phyloP scores from a whole-genome alignment of 2,888 invertebrate species.

The Heliothis peltigera region DNA sequence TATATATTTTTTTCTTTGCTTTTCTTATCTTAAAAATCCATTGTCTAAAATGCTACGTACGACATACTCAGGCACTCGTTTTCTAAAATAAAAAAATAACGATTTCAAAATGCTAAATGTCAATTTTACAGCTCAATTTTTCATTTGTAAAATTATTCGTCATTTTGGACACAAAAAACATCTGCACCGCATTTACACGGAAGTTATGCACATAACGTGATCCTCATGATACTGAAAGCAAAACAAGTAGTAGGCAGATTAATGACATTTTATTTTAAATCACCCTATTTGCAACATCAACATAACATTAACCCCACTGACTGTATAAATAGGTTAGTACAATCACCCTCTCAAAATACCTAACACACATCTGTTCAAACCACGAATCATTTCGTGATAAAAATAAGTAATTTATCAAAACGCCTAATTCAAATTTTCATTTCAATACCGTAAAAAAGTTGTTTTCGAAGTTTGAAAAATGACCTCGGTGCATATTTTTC shows the following conservation, averaged over 20 bases:
- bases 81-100: no score
- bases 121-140: background rate
- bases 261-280: slow-evolving; percentile 68
- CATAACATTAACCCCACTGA: slow-evolving; percentile 74
- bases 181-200: slow-evolving; percentile 9
- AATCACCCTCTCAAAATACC: slow-evolving; percentile 61
- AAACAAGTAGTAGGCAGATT: slow-evolving; percentile 73
- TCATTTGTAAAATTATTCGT: background rate
- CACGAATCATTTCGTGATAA: slow-evolving; percentile 32
- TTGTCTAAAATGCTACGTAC: no score
- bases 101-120: background rate
- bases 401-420: slow-evolving; percentile 48
- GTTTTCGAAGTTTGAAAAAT: slow-evolving; percentile 67
- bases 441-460: slow-evolving; percentile 51
- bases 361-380: slow-evolving; percentile 49
- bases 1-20: no score
- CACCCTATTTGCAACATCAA: slow-evolving; percentile 67
- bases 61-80: no score
- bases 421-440: slow-evolving; percentile 28
- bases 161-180: slow-evolving; percentile 15
- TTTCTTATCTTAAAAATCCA: no score
- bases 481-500: slow-evolving; percentile 63
- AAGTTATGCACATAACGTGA: slow-evolving; percentile 31
- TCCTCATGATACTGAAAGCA: slow-evolving; percentile 57
- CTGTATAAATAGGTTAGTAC: slow-evolving; percentile 73